These are phyloP conservation scores for Opisthocomus hoazin DNA, from an alignment of 2,113 vertebrate species.

Conservation along the genomic window DNA sequence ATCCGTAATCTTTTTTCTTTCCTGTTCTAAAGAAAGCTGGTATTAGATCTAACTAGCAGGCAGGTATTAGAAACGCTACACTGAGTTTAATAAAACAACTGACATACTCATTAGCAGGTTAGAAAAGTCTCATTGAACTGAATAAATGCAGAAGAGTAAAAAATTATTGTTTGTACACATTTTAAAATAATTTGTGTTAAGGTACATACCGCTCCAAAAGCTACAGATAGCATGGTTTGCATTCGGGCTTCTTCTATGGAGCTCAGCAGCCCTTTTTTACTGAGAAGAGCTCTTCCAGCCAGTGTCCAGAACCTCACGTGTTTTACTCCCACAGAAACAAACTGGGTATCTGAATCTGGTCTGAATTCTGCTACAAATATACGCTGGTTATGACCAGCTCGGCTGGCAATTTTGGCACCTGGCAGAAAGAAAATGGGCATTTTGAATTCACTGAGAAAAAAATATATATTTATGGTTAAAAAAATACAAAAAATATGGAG, in stretches of 20 bases:
- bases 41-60: background rate
- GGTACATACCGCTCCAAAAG: constrained; percentile 96
- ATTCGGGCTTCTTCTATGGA: constrained; percentile 89
- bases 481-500: background rate
- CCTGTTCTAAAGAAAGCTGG: background rate
- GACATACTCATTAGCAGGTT: background rate
- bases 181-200: background rate
- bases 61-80: background rate
- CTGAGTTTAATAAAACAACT: background rate
- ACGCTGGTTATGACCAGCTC: constrained; percentile 88
- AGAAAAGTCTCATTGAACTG: background rate
- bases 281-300: constrained; percentile 90
- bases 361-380: constrained; percentile 98
- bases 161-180: background rate
- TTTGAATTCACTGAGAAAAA: background rate
- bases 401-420: constrained; percentile 95
- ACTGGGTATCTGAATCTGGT: constrained; percentile 95
- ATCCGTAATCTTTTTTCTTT: background rate
- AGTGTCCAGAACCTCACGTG: constrained; percentile 97
- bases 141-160: background rate
- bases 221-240: constrained; percentile 97
- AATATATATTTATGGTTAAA: background rate
- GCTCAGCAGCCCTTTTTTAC: constrained; percentile 94
- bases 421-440: background rate
- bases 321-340: constrained; percentile 97